Evolutionary conservation across 2,797 vertebrate species (phyloP).

Genomic region (Propithecus deckenii): DNA sequence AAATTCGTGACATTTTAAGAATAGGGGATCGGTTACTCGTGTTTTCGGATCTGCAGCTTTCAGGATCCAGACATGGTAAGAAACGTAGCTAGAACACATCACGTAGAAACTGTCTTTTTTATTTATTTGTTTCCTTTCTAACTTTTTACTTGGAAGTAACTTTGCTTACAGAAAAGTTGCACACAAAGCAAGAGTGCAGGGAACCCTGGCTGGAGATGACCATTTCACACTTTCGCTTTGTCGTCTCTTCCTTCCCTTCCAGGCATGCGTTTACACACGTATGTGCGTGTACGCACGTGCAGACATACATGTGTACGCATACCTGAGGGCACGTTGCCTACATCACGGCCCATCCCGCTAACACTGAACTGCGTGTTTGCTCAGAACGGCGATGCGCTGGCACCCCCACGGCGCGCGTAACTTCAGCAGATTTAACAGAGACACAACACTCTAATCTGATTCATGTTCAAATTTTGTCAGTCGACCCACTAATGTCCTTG

Average conservation of each 20-base stretch:
- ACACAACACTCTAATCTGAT: rapidly evolving
- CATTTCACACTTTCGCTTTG: not conserved
- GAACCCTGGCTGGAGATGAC: not conserved
- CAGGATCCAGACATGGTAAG: rapidly evolving
- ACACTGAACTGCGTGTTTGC: rapidly evolving
- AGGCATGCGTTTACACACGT: not conserved
- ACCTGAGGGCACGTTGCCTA: not conserved
- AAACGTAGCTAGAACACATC: rapidly evolving
- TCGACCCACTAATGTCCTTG: not conserved
- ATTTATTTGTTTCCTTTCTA: not conserved
- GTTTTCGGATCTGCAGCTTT: not conserved
- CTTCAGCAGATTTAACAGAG: not conserved
- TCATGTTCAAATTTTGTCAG: not conserved
- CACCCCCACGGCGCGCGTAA: rapidly evolving
- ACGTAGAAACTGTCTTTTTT: rapidly evolving
- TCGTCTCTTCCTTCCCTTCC: rapidly evolving
- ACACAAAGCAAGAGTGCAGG: not conserved
- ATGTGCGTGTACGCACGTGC: no score
- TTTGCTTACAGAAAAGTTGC: not conserved
- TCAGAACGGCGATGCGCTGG: not conserved
- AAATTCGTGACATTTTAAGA: not conserved
- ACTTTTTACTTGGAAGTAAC: not conserved
- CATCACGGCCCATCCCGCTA: rapidly evolving
- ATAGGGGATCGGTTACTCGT: not conserved
- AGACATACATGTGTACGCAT: no score